Percentiles rank a stretch among this genome's conserved stretches.
Evolutionary conservation across 2,113 vertebrate species (phyloP).

Genomic region (Prionailurus bengalensis): DNA sequence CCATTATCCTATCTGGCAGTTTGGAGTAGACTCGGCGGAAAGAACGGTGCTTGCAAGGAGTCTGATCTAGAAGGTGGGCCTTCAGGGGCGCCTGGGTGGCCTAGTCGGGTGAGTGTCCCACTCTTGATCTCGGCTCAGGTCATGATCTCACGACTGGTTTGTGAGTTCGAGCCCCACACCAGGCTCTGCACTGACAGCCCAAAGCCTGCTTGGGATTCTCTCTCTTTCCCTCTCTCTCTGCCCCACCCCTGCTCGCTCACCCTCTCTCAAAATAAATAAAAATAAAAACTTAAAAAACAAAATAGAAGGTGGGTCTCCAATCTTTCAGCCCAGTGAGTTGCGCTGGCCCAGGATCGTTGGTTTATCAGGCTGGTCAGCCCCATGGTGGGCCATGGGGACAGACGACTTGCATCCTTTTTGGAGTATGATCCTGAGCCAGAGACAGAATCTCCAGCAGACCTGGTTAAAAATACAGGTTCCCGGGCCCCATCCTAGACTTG

Average conservation of each 20-base stretch:
- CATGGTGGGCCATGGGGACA: not conserved
- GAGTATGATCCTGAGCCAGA: rapidly evolving
- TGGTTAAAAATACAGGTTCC: not conserved
- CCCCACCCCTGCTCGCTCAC: too few species aligned
- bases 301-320: not conserved
- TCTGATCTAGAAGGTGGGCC: not conserved
- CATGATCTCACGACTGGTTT: too few species aligned
- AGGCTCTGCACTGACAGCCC: too few species aligned
- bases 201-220: too few species aligned
- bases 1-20: not conserved
- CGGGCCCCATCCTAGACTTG: not conserved
- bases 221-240: too few species aligned
- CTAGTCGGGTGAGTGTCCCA: too few species aligned
- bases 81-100: too few species aligned
- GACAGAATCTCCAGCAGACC: not conserved
- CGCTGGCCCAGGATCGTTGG: not conserved
- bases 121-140: too few species aligned
- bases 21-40: rapidly evolving
- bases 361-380: too few species aligned
- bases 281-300: too few species aligned
- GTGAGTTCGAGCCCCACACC: too few species aligned
- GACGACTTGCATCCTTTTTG: not conserved
- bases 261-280: too few species aligned
- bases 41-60: rapidly evolving
- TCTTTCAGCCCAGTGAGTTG: not conserved